Percentiles rank a stretch among this genome's conserved stretches.
Evolutionary conservation across 1,140 invertebrate species (phyloP).

Genomic region (Anoplophora glabripennis): DNA sequence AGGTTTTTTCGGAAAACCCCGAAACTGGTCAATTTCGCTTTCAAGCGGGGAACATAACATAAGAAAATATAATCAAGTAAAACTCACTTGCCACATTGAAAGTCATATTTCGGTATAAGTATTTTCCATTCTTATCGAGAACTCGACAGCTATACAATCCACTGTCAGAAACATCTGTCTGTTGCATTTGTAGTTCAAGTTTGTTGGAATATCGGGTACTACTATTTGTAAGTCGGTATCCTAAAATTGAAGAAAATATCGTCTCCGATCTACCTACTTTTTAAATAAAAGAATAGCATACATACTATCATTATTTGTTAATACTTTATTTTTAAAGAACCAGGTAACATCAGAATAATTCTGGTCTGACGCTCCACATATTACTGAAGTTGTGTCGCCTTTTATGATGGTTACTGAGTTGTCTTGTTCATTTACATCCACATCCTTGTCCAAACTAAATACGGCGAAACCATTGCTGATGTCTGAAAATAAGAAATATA

Average conservation of each 20-base stretch:
- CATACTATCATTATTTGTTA: conserved; percentile 22
- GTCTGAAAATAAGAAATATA: conserved; percentile 42
- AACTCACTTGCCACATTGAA: conserved; percentile 35
- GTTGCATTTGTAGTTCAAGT: conserved; percentile 12
- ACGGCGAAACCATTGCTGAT: conserved; percentile 47
- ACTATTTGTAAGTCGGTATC: conserved; percentile 5
- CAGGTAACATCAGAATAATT: conserved; percentile 44
- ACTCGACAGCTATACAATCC: conserved; percentile 38
- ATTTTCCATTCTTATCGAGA: conserved; percentile 14
- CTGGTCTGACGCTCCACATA: conserved; percentile 56
- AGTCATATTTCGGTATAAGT: conserved; percentile 20
- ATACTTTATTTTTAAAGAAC: conserved; percentile 14
- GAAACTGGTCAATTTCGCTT: too few species aligned
- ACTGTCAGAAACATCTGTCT: conserved; percentile 19
- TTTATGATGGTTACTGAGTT: conserved; percentile 46
- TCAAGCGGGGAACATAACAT: too few species aligned
- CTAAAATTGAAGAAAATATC: background rate
- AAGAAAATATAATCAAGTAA: conserved; percentile 2
- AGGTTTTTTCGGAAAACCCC: too few species aligned
- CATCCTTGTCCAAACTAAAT: conserved; percentile 41
- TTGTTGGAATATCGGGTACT: conserved; percentile 14
- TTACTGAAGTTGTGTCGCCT: conserved; percentile 54
- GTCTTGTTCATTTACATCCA: conserved; percentile 25
- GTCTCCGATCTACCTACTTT: too few species aligned
- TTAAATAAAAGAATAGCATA: background rate